Evolutionary conservation across 23 tunicate species (phyloP), one percentile per base, ranked within the genome.

Genomic region (Botrylloides violaceus): DNA sequence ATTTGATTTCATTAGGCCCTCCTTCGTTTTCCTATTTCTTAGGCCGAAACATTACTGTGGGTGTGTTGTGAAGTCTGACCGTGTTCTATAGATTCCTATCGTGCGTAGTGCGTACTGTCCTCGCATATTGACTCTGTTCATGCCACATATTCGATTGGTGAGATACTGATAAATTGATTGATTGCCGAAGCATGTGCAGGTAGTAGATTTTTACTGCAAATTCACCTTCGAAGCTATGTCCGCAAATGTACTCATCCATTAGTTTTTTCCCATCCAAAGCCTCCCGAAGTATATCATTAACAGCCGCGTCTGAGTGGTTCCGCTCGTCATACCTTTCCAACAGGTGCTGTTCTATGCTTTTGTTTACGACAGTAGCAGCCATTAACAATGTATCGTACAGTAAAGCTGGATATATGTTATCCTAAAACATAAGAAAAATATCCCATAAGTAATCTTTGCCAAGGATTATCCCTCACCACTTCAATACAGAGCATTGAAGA

Each of bases 401-500:
- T 34, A 72, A 75, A 23, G 95, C 95, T 9, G 95, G 95, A 56
- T 75, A 87, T 36, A 37, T 72, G 74, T 87, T 87, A 75, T 80
- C 76, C 95, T 87, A 68, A 27, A 43, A 9, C 9, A 7, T 43
- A 15, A 9, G 53, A n/a, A n/a, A n/a, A n/a, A n/a, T 43, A 43
- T 43, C 53, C 9, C 15, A 43, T 9, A 15, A 7, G 53, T 43
- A 15, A 43, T 43, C 53, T 43, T 43, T 15, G 15, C 15, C 15
- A 15, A 43, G 15, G 53, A 43, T 15, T 7, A 43, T n/a, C n/a
- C n/a, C n/a, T n/a, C n/a, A n/a, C 9, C 12, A 43, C 15, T 43
- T 43, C 53, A 43, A 43, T 43, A 43, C 12, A 15, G 15, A 43
- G 53, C 53, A 43, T 15, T n/a, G 53, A 15, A 43, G 53, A 43